Percentiles rank a stretch among this genome's conserved stretches.
Conservation (phyloP, 2,113 vertebrate genomes). For the Narcine bancroftii region DNA sequence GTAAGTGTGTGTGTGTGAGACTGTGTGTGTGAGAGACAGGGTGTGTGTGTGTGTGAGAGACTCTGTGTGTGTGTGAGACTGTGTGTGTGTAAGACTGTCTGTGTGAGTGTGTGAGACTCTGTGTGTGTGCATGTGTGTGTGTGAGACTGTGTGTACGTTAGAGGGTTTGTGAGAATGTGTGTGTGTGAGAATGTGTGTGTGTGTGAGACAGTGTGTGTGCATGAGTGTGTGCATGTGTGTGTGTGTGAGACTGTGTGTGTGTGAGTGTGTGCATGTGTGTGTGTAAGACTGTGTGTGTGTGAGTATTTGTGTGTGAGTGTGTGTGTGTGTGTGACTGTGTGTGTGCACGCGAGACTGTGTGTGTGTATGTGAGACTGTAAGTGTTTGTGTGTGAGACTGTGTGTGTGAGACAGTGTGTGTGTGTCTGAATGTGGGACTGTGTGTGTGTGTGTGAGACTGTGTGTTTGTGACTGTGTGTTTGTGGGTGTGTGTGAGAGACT, state of each 20-base stretch:
- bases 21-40: background rate
- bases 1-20: no score
- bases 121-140: background rate
- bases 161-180: no score
- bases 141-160: background rate
- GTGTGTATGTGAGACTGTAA: background rate
- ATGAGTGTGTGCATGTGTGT: no score
- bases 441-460: background rate
- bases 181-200: no score
- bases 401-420: background rate
- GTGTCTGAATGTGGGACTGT: no score
- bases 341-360: background rate
- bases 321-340: background rate
- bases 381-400: background rate
- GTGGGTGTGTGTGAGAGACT: background rate
- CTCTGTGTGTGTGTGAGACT: background rate
- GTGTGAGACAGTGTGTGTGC: background rate
- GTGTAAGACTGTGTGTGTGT: no score
- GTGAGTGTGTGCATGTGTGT: background rate
- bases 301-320: background rate
- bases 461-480: no score
- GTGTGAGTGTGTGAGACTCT: background rate
- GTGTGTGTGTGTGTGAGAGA: background rate
- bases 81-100: background rate
- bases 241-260: no score